Evolutionary conservation across 1,140 invertebrate species (phyloP).

Genomic region (Polypedilum vanderplanki): DNA sequence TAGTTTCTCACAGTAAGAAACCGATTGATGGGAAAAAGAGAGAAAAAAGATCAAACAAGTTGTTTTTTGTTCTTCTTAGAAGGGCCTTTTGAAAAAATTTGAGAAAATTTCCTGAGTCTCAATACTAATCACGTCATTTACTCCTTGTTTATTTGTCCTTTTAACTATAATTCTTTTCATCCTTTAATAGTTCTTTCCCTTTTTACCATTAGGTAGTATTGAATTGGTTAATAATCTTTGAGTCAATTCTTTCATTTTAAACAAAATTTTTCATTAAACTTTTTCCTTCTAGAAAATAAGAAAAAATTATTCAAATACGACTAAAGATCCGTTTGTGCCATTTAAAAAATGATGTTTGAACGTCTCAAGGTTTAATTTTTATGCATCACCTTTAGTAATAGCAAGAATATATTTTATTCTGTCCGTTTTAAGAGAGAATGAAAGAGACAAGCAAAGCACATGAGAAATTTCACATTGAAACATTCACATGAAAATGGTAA

Average conservation of each 20-base stretch:
- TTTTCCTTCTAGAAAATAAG: too few relatives aligned
- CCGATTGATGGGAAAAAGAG: not conserved
- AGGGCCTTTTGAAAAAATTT: not conserved
- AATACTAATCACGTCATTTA: not conserved
- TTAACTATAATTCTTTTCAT: too few relatives aligned
- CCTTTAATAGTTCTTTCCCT: too few relatives aligned
- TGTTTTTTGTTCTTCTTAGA: not conserved
- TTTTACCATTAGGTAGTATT: too few relatives aligned
- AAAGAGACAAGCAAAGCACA: not conserved
- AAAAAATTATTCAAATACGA: too few relatives aligned
- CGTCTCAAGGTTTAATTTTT: conserved; percentile 20
- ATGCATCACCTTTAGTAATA: not conserved
- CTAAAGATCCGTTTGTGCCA: too few relatives aligned
- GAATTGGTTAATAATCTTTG: too few relatives aligned
- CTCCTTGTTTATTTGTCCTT: not conserved
- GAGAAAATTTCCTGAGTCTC: conserved; percentile 3
- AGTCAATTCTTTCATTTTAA: too few relatives aligned
- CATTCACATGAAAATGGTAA: not conserved
- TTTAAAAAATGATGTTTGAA: not conserved
- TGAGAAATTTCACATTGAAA: not conserved
- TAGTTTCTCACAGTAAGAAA: not conserved
- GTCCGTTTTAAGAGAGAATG: not conserved
- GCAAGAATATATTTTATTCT: not conserved
- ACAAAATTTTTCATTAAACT: too few relatives aligned
- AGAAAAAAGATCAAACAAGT: conserved; percentile 3